Base-by-base conservation (phyloP, 2,888 invertebrate species). In the Prosopocoilus inquinatus region DNA sequence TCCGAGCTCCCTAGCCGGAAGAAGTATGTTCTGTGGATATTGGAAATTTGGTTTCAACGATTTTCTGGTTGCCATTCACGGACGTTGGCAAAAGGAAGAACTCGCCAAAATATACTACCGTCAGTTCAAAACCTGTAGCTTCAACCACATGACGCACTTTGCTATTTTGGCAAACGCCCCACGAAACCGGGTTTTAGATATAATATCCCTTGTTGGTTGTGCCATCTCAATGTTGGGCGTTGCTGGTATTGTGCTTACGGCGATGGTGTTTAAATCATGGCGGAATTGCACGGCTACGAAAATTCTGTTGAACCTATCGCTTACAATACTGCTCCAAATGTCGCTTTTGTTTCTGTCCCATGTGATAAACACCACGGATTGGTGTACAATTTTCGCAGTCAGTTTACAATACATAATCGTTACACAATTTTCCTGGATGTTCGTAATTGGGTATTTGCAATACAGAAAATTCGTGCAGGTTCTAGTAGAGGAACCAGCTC, bases 381-480 rank as follows among this genome's bases (percentile, higher is more conserved):
- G 11, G 11, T 38, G 38, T 12, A 38, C 38, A 13, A 11, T 38
- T 9, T 5, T 38, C 38, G 38, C 38, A 11, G 1, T 38, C 38
- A 13, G 11, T 11, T 7, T 38, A 0, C 38, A 38, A 7, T 38
- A 12, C 38, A 38, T 12, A 13, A 38, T 38, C 11, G 4, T 38
- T 12, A 8, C 38, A 13, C 38, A 38, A 8, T 38, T 38, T 38
- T 38, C 11, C 9, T 38, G 11, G 11, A 38, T 38, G 38, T 12
- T 38, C 4, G 38, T 38, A 7, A 38, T 38, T 9, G 86, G 84
- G 2, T 77, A 84, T 1, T 66, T 86, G 20, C 86, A 86, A 43
- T 87, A 86, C 65, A 75, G 83, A 36, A 78, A 83, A 49, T 78
- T 86, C 59, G 86, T 87, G 15, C 75, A 81, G 62, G 84, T 86